Conservation (phyloP, 1,140 invertebrate species). For the Brachionus asplanchnoidis region DNA sequence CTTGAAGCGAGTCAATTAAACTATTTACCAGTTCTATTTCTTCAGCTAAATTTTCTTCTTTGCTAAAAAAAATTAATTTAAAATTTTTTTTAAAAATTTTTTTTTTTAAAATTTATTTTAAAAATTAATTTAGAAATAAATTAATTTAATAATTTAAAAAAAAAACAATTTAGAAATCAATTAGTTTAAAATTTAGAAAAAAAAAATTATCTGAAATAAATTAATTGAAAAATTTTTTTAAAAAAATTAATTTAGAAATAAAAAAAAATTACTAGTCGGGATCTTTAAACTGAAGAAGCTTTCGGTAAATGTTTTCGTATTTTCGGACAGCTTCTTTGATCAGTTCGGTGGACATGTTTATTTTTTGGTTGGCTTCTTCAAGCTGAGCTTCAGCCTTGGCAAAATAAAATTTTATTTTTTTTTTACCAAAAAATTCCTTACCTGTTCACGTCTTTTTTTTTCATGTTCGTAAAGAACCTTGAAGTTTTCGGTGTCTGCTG, state of each 20-base stretch:
- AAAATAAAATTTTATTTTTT: background rate
- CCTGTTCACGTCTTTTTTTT: background rate
- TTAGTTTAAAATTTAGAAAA: too few species aligned
- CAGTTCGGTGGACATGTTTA: background rate
- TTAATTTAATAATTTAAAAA: background rate
- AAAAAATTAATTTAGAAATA: background rate
- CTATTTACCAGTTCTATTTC: background rate
- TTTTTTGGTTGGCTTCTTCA: background rate
- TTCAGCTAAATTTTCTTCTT: background rate
- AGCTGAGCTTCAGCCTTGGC: background rate
- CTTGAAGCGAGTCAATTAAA: background rate
- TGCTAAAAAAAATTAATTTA: background rate
- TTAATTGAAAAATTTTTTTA: too few species aligned
- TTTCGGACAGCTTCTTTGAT: background rate
- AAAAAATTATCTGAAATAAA: too few species aligned
- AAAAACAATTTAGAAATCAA: background rate
- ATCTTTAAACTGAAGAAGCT: background rate
- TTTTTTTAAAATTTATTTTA: background rate
- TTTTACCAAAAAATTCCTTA: background rate
- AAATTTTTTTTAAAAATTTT: too few species aligned
- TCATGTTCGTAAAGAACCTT: background rate
- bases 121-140: background rate
- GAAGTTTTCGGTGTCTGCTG: background rate
- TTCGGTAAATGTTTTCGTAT: background rate
- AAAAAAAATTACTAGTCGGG: background rate